phyloP scores from a whole-genome alignment of 2,888 invertebrate species.

The Cephus rjabovi region DNA sequence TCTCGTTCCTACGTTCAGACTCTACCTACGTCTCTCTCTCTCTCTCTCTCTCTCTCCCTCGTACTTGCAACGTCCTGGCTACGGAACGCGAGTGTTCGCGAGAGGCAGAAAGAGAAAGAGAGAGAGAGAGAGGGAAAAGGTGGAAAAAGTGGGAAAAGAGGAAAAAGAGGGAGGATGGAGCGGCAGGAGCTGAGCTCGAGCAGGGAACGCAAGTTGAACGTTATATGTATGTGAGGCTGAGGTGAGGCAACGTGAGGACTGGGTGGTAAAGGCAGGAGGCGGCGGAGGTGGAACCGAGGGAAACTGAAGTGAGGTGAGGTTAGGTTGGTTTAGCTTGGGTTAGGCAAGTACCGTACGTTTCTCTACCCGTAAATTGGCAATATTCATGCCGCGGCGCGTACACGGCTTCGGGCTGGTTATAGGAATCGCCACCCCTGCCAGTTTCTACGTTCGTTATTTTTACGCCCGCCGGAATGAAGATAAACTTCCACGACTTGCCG shows the following conservation, averaged over 20 bases:
- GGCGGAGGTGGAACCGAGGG: conserved; percentile 9
- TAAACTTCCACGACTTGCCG: conserved; percentile 24
- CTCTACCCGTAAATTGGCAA: conserved; percentile 55
- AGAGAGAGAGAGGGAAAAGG: conserved; percentile 30
- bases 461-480: conserved; percentile 36
- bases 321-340: conserved; percentile 25
- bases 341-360: conserved; percentile 55
- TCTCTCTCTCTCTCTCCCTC: conserved; percentile 19
- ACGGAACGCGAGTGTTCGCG: conserved; percentile 8
- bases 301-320: conserved; percentile 11
- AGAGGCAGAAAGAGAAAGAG: conserved; percentile 18
- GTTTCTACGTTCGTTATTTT: conserved; percentile 36
- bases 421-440: conserved; percentile 13
- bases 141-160: conserved; percentile 24
- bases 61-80: neutral
- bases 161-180: conserved; percentile 22
- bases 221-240: neutral
- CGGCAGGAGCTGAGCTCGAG: neutral
- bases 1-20: neutral
- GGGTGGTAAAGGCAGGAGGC: conserved; percentile 16
- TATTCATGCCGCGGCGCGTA: conserved; percentile 46
- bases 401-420: conserved; percentile 24
- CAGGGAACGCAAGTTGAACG: neutral
- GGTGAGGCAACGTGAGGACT: conserved; percentile 16
- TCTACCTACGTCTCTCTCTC: conserved; percentile 36